These are phyloP conservation scores for Pseudomugil tenellus DNA, from an alignment of 2,797 vertebrate genomes.

Conservation along the genomic window DNA sequence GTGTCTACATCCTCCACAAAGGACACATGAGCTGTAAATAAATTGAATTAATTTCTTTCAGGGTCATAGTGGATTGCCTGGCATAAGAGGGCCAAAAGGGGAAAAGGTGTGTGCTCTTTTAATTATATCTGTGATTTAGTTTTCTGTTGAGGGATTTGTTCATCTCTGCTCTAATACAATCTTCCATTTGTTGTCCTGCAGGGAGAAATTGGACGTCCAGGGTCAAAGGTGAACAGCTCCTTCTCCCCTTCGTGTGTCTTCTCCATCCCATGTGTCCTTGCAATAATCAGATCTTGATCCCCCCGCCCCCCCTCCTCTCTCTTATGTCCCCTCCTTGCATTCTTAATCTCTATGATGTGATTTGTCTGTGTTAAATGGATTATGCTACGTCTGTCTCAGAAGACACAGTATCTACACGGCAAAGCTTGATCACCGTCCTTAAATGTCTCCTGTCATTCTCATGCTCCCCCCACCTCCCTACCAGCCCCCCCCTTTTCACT, in stretches of 20 bases:
- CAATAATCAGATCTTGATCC: slow-evolving; percentile 51
- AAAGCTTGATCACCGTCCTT: slow-evolving; percentile 38
- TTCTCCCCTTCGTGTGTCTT: slow-evolving; percentile 31
- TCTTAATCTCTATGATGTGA: slow-evolving; percentile 59
- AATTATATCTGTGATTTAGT: slow-evolving; percentile 39
- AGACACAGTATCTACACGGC: slow-evolving; percentile 4
- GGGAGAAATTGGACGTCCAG: slow-evolving; percentile 95
- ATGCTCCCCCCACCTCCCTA: slow-evolving; percentile 18
- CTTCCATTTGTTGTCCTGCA: slow-evolving; percentile 76
- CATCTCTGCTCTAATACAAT: slow-evolving; percentile 44
- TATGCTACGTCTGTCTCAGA: slow-evolving; percentile 44
- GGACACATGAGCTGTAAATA: slow-evolving; percentile 30
- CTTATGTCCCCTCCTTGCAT: slow-evolving; percentile 11
- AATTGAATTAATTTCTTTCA: slow-evolving; percentile 66
- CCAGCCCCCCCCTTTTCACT: slow-evolving; percentile 13
- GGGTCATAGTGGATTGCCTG: slow-evolving; percentile 89
- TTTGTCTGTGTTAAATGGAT: slow-evolving; percentile 64
- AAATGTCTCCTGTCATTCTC: slow-evolving; percentile 28
- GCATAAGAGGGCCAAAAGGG: slow-evolving; percentile 89
- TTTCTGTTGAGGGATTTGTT: slow-evolving; percentile 42
- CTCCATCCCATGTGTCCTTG: slow-evolving; percentile 58
- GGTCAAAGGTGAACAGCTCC: slow-evolving; percentile 88
- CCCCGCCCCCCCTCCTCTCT: slow-evolving; percentile 10
- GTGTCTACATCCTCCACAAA: not conserved
- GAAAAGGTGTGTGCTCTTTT: slow-evolving; percentile 82